phyloP scores from a whole-genome alignment of 2,888 invertebrate genomes.

The Cephus rjabovi region DNA sequence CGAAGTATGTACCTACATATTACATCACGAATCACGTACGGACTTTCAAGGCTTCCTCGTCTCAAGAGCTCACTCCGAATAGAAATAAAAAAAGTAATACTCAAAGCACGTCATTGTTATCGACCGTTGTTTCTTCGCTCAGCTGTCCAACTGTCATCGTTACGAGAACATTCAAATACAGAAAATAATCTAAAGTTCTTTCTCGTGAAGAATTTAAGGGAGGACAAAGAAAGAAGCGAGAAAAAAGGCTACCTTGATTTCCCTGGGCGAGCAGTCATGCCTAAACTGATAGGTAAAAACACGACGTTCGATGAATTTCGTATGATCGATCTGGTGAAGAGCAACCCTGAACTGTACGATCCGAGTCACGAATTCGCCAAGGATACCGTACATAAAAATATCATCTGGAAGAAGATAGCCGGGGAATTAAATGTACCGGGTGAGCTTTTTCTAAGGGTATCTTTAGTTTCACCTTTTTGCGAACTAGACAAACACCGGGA shows the following conservation, averaged over 20 bases:
- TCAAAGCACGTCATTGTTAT: not conserved
- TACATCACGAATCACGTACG: not conserved
- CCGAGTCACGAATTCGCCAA: slow-evolving; percentile 22
- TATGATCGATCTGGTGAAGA: slow-evolving; percentile 34
- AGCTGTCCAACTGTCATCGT: not conserved
- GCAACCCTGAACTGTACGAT: slow-evolving; percentile 34
- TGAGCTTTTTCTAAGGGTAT: slow-evolving; percentile 11
- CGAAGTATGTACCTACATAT: not conserved
- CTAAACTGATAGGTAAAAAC: not conserved
- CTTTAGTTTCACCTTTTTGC: not conserved
- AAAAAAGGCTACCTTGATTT: not conserved
- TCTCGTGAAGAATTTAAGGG: not conserved
- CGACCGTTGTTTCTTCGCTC: not conserved
- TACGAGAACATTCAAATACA: not conserved
- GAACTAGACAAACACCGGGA: too few relatives aligned
- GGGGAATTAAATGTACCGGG: slow-evolving; percentile 34
- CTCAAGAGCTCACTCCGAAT: not conserved
- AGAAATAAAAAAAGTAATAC: not conserved
- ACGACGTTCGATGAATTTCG: slow-evolving; percentile 24
- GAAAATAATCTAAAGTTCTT: not conserved
- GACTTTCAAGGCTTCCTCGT: slow-evolving; percentile 1
- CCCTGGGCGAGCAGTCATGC: not conserved
- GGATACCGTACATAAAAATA: slow-evolving; percentile 22
- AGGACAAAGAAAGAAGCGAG: not conserved
- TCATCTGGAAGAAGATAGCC: slow-evolving; percentile 35